Evolutionary conservation across 2,888 invertebrate genomes (phyloP), one percentile per base, ranked within the genome.

Genomic region (Pandemis corylana): DNA sequence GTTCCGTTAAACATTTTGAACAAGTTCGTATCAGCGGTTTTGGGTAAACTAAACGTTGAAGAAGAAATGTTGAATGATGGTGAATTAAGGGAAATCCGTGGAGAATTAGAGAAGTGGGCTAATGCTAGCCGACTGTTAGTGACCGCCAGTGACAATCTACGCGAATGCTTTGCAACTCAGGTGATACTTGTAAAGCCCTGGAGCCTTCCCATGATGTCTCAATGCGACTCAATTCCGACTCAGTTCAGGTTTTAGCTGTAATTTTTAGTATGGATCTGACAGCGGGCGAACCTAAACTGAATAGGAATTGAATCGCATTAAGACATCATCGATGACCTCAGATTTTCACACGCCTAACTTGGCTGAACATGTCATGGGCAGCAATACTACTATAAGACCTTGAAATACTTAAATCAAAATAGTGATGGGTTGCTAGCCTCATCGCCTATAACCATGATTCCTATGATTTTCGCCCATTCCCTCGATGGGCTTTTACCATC

Each of bases 111-210:
- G 12, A 62, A 9, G 5, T 70, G 70, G 36, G 70, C 51, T 7
- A 51, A 51, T 13, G 42, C 20, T 2, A 63, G 42, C 7, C 51
- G 20, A 0, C 5, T 42, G 5, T 42, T 63, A 7, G 51, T 15
- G 1, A 15, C 41, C 36, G 70, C 63, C 1, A 41, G 51, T 12
- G 15, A 28, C 10, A n/a, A 36, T n/a, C 63, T 70, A 0, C 42
- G 20, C 2, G 13, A 53, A 10, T 63, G 51, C 13, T 70, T 63
- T 53, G 70, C 63, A 63, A 20, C 49, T 42, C 70, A 63, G 63
- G 70, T 70, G 4, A 61, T 4, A 59, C 13, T 49, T 13, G 28
- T 36, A 36, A 36, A 36, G 28, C 28, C 28, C 28, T 4, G 28
- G 28, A 1, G 9, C 5, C 12, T 12, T 59, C 0, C 28, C 28